Conservation (phyloP, 1,140 invertebrate species). For the Drosophila azteca region DNA sequence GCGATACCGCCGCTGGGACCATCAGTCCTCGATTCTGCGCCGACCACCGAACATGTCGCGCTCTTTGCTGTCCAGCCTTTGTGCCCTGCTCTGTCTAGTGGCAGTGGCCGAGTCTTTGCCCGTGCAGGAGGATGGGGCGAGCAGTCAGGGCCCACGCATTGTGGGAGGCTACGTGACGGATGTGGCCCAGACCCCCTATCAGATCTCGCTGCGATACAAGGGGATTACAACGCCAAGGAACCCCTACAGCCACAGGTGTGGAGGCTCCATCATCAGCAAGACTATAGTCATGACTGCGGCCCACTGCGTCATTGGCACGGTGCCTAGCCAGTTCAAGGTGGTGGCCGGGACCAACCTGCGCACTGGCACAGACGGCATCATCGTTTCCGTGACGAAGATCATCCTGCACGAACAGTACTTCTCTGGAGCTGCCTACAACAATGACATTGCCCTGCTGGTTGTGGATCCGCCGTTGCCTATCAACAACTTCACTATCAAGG, state of each 20-base stretch:
- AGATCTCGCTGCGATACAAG: conserved; percentile 69
- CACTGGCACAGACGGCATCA: conserved; percentile 60
- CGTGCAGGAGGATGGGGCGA: conserved; percentile 33
- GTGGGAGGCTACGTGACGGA: conserved; percentile 62
- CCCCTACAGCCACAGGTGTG: conserved; percentile 84
- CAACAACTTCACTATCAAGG: conserved; percentile 72
- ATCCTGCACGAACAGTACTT: conserved; percentile 77
- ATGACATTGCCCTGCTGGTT: conserved; percentile 76
- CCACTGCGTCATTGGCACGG: conserved; percentile 64
- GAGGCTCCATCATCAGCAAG: conserved; percentile 85
- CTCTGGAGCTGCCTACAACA: conserved; percentile 37
- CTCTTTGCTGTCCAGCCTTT: conserved; percentile 25
- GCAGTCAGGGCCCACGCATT: conserved; percentile 45
- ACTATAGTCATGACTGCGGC: conserved; percentile 72
- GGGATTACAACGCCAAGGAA: conserved; percentile 41
- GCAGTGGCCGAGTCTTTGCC: conserved; percentile 24
- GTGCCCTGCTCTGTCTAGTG: conserved; percentile 17
- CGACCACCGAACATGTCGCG: conserved; percentile 33
- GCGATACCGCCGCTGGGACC: background rate
- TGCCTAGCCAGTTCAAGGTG: conserved; percentile 66
- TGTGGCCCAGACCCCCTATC: conserved; percentile 62
- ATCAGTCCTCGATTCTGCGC: conserved; percentile 34
- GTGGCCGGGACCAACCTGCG: conserved; percentile 62
- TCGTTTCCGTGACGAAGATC: conserved; percentile 67
- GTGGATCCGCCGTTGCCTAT: conserved; percentile 60